phyloP scores from a whole-genome alignment of 2,888 invertebrate genomes.

The Caenorhabditis angaria region DNA sequence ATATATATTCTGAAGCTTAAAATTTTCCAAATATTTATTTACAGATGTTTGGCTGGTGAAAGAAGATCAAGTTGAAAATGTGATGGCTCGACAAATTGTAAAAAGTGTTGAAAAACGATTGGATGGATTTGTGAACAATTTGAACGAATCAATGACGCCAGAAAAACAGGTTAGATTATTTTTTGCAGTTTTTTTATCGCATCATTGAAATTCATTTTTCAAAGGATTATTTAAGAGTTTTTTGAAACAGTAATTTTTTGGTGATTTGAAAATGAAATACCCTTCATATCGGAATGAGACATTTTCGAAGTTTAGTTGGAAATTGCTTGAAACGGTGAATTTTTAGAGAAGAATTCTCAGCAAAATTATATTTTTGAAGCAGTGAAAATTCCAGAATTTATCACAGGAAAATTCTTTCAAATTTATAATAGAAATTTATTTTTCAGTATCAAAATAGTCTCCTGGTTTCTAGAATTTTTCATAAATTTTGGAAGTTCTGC shows the following conservation, averaged over 20 bases:
- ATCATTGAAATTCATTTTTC: not conserved
- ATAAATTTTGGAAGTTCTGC: no score
- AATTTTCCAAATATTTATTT: conserved; percentile 6
- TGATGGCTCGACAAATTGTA: conserved; percentile 52
- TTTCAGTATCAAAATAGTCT: no score
- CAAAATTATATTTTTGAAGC: no score
- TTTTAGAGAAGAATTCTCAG: no score
- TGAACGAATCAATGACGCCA: conserved; percentile 24
- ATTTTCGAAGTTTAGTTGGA: not conserved
- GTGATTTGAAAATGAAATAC: not conserved
- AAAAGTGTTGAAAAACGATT: conserved; percentile 50
- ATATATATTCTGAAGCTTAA: not conserved
- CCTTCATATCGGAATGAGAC: not conserved
- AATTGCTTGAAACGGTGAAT: no score
- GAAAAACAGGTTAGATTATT: conserved; percentile 44
- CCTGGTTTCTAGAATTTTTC: no score
- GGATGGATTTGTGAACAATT: conserved; percentile 29
- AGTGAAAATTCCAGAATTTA: no score
- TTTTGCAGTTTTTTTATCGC: no score
- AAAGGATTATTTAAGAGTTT: not conserved
- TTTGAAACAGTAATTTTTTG: not conserved
- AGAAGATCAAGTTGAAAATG: conserved; percentile 55
- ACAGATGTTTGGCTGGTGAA: conserved; percentile 37
- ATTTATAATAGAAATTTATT: no score
- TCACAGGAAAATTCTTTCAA: no score